Percentiles rank a stretch among this genome's conserved stretches.
Conservation (phyloP, 2,797 vertebrate genomes). For the Gambusia yucatana region DNA sequence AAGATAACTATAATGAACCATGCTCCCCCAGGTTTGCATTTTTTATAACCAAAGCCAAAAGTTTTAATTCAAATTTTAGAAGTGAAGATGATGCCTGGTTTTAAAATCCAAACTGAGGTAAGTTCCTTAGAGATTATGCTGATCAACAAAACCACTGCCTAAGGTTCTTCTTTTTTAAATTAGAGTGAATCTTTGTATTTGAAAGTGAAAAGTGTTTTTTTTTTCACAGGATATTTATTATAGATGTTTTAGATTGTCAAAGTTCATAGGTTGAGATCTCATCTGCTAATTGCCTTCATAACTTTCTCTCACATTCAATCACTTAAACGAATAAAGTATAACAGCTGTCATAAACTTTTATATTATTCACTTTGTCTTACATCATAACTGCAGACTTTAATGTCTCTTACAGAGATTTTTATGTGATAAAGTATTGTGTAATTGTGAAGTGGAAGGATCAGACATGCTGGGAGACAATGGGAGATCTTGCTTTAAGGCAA, state of each 20-base stretch:
- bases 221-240: not conserved
- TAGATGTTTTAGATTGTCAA: not conserved
- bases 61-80: not conserved
- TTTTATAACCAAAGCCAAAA: not conserved
- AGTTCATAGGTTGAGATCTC: not conserved
- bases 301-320: not conserved
- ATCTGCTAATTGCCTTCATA: not conserved
- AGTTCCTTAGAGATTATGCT: not conserved
- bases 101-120: not conserved
- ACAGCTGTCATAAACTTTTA: not conserved
- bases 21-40: not conserved
- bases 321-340: not conserved
- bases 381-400: not conserved
- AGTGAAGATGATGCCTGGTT: not conserved
- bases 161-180: not conserved
- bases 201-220: not conserved
- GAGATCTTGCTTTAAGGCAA: not conserved
- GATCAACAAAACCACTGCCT: not conserved
- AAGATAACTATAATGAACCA: not conserved
- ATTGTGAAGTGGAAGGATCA: not conserved
- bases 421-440: not conserved
- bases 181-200: not conserved
- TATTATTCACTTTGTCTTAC: not conserved
- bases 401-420: not conserved
- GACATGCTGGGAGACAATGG: not conserved